A percentile compares a stretch with the other conserved stretches of the same genome.
phyloP scores from a whole-genome alignment of 1,140 invertebrate species.

The Ladona fulva region DNA sequence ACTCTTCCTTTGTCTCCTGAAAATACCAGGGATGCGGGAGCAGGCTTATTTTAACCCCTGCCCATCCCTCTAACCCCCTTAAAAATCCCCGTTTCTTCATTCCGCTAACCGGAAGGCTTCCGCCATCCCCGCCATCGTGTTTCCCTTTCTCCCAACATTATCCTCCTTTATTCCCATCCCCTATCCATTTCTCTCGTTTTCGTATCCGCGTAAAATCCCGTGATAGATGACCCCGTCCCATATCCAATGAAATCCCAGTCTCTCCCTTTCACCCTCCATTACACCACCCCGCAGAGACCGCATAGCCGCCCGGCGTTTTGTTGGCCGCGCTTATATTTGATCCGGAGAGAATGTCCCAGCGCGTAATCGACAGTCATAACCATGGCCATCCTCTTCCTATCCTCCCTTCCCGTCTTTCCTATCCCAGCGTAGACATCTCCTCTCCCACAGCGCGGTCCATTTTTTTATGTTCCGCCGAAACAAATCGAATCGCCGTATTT shows the following conservation, averaged over 20 bases:
- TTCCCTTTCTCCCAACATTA: neutral
- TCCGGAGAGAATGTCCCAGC: neutral
- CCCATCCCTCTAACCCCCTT: neutral
- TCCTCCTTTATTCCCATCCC: neutral
- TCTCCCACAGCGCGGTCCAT: no score
- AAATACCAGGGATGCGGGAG: neutral
- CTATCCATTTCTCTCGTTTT: neutral
- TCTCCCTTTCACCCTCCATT: no score
- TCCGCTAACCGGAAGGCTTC: neutral
- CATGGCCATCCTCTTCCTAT: neutral
- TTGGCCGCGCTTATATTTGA: neutral
- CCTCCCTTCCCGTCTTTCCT: no score
- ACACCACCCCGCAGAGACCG: neutral
- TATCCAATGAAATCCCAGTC: no score
- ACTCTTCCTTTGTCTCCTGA: neutral
- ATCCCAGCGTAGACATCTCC: no score
- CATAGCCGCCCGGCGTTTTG: neutral
- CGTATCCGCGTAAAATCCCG: neutral
- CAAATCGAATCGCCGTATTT: neutral
- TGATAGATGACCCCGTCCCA: neutral
- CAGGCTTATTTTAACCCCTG: neutral
- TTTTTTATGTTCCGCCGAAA: neutral
- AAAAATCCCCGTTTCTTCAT: neutral
- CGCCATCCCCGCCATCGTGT: neutral
- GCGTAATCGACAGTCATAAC: conserved; percentile 1